Base-by-base conservation (phyloP, 2,888 invertebrate genomes). In the Dryadula phaetusa region DNA sequence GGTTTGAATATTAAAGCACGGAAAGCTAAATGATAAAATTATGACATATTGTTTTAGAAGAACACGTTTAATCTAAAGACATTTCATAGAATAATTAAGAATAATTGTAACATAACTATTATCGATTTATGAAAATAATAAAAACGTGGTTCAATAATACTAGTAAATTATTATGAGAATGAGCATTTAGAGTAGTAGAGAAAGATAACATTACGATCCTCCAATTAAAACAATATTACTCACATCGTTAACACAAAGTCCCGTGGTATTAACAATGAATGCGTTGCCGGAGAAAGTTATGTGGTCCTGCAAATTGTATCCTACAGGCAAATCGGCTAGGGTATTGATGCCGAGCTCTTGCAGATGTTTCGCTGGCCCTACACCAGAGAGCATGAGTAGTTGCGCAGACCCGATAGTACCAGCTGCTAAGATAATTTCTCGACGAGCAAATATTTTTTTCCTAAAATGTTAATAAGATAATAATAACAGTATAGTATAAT, bases 351-450 rank as follows among this genome's bases (percentile, higher is more conserved):
- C 93, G 7, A 94, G 78, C 37, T 94, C 86, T 20, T 84, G 77
- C 5, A 97, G 85, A 77, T 96, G 94, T 0, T 94, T 88, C 34
- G 81, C 85, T 0, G 96, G 96, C 0, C 97, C 97, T 32, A 98
- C 90, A 12, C 98, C 98, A 0, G 97, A 97, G 14, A 98, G 83
- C 96, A 98, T 96, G 53, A 98, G 84, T 3, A 98, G 83, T 80
- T 98, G 98, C 0, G 98, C 97, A 1, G 97, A 96, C 74, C 96
- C 97, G 32, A 98, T 95, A 0, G 96, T 90, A 3, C 98, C 98
- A 0, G 97, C 97, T 7, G 96, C 94, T 32, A 98, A 84, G 62
- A 98, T 94, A 0, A 98, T 94, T 86, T 97, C 98, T 72, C 95
- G 96, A 14, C 90, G 93, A 2, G 96, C 96, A 4, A 84, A 80